Conservation (phyloP, 1,140 invertebrate genomes). For the Conus ventricosus region DNA sequence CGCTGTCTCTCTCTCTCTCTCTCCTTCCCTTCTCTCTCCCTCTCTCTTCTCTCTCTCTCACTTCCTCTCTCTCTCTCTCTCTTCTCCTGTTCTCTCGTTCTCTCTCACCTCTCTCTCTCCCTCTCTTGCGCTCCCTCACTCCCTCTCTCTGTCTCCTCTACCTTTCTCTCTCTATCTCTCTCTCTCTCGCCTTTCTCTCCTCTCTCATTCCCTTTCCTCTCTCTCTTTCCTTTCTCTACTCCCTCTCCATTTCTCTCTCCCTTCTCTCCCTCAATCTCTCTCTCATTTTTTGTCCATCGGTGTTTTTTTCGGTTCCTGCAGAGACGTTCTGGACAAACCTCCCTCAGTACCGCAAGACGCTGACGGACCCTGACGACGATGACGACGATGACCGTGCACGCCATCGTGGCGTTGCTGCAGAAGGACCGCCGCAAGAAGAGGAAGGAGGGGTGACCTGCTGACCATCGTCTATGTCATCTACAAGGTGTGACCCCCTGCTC, state of each 20-base stretch:
- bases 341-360: conserved; percentile 94
- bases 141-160: background rate
- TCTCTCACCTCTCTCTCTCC: too few species aligned
- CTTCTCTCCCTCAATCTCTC: background rate
- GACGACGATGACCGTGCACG: conserved; percentile 92
- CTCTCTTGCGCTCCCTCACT: background rate
- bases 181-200: too few species aligned
- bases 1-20: too few species aligned
- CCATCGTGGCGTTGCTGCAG: conserved; percentile 89
- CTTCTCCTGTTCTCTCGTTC: too few species aligned
- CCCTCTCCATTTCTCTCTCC: background rate
- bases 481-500: conserved; percentile 78
- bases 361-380: conserved; percentile 93
- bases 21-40: too few species aligned
- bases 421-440: conserved; percentile 92
- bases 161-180: background rate
- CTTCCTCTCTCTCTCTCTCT: too few species aligned
- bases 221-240: too few species aligned
- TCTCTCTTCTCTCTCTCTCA: too few species aligned
- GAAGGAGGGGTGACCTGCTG: conserved; percentile 89
- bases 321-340: conserved; percentile 96
- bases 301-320: conserved; percentile 40
- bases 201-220: too few species aligned
- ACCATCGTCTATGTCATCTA: conserved; percentile 99
- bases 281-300: background rate